Base-by-base conservation (phyloP, 2,797 vertebrate species). In the Malurus splendens region DNA sequence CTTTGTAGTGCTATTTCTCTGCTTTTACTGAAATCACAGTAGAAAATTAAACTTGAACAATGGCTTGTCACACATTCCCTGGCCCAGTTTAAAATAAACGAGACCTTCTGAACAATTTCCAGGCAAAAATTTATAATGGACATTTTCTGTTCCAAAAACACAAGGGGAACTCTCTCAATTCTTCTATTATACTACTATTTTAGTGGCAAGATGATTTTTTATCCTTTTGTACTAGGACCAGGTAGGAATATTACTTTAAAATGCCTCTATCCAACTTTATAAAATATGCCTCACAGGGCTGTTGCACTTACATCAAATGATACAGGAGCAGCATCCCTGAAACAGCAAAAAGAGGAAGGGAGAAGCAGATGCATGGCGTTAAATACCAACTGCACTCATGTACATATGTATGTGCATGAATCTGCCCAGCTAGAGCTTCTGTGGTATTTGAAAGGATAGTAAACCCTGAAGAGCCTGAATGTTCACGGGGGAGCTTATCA, bases 401-500 rank as follows among this genome's bases (percentile, higher is more conserved):
- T 27, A 17, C 18, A 25, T 6, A 3, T 7, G 7, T 20, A 10
- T 45, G 14, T 41, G 38, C 32, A 39, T 1, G 4, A 23, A 66
- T 81, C 51, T 76, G 73, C 50, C 38, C 45, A 52, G 76, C 57
- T 59, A 80, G 92, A 90, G 47, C 81, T 96, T 82, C 70, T 93
- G 94, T 94, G 96, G 95, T 93, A 96, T 97, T 94, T 70, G 83
- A 93, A 96, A 96, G 93, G 94, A 93, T 22, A 95, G 94, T 89
- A 89, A 96, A 94, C 91, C 86, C 92, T 87, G 48, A 93, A 92
- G 94, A 94, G 97, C 71, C 93, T 97, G 96, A 93, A 91, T 91
- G 95, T 96, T 97, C 96, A 95, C 97, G 96, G 93, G 90, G 93
- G 80, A 93, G 96, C 97, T 98, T 99, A 98, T 98, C 98, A 98